Percentiles rank a stretch among this genome's conserved stretches.
phyloP scores from a whole-genome alignment of 1,140 invertebrate species.

The Zaprionus capensis region DNA sequence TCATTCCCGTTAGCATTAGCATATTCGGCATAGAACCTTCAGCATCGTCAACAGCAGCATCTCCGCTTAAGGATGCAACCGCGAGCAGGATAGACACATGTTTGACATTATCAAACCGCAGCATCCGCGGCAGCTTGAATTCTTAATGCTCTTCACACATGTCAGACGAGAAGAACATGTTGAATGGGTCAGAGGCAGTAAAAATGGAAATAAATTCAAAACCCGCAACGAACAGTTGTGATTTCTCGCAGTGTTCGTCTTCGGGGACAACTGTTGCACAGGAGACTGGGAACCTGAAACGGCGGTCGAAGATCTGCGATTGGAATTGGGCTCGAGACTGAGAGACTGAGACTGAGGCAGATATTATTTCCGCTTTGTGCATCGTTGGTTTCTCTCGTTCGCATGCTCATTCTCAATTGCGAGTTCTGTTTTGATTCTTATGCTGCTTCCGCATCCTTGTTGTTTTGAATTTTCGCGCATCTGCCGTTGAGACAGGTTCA shows the following conservation, averaged over 20 bases:
- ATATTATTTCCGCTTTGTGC: slow-evolving; percentile 67
- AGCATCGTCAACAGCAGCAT: slow-evolving; percentile 22
- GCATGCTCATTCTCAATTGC: slow-evolving; percentile 28
- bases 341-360: slow-evolving; percentile 38
- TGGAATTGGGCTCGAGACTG: slow-evolving; percentile 18
- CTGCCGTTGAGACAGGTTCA: slow-evolving; percentile 66
- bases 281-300: slow-evolving; percentile 43
- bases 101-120: slow-evolving; percentile 77
- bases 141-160: slow-evolving; percentile 69
- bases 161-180: slow-evolving; percentile 45
- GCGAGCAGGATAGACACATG: slow-evolving; percentile 61
- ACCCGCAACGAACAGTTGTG: slow-evolving; percentile 67
- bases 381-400: slow-evolving; percentile 48
- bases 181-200: slow-evolving; percentile 21
- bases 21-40: slow-evolving; percentile 37
- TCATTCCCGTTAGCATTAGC: slow-evolving; percentile 50
- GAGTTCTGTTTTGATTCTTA: slow-evolving; percentile 71
- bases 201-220: slow-evolving; percentile 78
- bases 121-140: slow-evolving; percentile 46
- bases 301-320: slow-evolving; percentile 34
- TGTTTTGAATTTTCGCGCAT: slow-evolving; percentile 53
- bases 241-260: slow-evolving; percentile 39
- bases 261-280: slow-evolving; percentile 72
- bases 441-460: slow-evolving; percentile 69
- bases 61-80: slow-evolving; percentile 48